Evolutionary conservation across 1,140 invertebrate species (phyloP).

Genomic region (Apolygus lucorum): DNA sequence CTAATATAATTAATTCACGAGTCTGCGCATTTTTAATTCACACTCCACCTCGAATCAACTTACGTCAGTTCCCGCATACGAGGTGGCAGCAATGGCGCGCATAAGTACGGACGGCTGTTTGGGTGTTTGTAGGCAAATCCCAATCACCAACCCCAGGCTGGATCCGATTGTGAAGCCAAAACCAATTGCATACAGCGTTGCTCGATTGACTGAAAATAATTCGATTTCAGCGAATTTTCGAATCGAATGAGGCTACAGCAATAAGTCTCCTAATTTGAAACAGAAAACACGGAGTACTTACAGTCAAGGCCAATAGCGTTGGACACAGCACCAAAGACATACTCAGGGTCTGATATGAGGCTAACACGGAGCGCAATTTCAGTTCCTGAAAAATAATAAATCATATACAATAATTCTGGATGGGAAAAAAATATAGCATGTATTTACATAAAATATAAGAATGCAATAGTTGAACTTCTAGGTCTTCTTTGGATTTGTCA

Average conservation of each 20-base stretch:
- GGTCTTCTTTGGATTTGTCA: no score
- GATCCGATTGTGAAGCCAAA: slow-evolving; percentile 29
- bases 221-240: neutral
- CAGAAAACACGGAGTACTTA: no score
- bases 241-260: neutral
- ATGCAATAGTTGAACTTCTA: no score
- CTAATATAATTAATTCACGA: no score
- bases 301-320: slow-evolving; percentile 25
- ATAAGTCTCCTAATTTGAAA: no score
- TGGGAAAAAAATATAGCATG: no score
- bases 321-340: slow-evolving; percentile 5
- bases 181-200: slow-evolving; percentile 25
- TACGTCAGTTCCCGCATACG: slow-evolving; percentile 48
- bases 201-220: slow-evolving; percentile 29
- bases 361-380: neutral
- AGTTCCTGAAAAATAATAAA: slow-evolving; percentile 16
- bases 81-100: slow-evolving; percentile 46
- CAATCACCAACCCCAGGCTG: slow-evolving; percentile 28
- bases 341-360: neutral
- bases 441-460: no score
- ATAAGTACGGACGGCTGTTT: slow-evolving; percentile 41
- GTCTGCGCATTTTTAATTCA: no score
- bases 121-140: slow-evolving; percentile 32
- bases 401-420: slow-evolving; percentile 15
- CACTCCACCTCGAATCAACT: slow-evolving; percentile 26